A percentile compares a stretch with the other conserved stretches of the same genome.
phyloP scores from a whole-genome alignment of 2,888 invertebrate species.

The Trachelus tabidus region DNA sequence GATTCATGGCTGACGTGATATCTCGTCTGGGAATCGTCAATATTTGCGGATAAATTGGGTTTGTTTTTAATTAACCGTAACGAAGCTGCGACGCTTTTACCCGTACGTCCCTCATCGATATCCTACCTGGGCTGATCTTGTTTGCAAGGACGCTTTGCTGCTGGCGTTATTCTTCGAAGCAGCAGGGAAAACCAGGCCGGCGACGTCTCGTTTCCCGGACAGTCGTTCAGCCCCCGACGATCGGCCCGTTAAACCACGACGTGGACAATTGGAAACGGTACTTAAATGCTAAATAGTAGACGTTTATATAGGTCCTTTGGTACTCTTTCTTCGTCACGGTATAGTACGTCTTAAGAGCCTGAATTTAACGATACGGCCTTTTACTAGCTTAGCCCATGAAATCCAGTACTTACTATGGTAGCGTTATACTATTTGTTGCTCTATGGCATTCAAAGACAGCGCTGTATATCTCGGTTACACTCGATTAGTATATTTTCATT shows the following conservation, averaged over 20 bases:
- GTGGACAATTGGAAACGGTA: constrained; percentile 18
- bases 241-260: constrained; percentile 14
- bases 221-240: neutral
- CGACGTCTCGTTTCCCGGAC: neutral
- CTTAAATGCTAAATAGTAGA: constrained; percentile 20
- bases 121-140: too few relatives aligned
- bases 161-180: neutral
- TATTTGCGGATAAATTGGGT: neutral
- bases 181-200: neutral
- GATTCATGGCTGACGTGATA: neutral
- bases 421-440: neutral
- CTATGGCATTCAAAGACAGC: neutral
- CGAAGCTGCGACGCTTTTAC: neutral
- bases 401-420: neutral
- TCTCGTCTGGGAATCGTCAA: neutral
- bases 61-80: neutral
- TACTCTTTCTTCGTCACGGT: constrained; percentile 10
- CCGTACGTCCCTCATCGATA: neutral
- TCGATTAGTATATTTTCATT: neutral
- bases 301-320: constrained; percentile 16
- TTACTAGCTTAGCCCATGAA: constrained; percentile 14
- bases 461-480: neutral
- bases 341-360: constrained; percentile 23
- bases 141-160: neutral
- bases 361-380: constrained; percentile 31